Conservation (phyloP, 2,113 vertebrate genomes). For the Pyrgilauda ruficollis region DNA sequence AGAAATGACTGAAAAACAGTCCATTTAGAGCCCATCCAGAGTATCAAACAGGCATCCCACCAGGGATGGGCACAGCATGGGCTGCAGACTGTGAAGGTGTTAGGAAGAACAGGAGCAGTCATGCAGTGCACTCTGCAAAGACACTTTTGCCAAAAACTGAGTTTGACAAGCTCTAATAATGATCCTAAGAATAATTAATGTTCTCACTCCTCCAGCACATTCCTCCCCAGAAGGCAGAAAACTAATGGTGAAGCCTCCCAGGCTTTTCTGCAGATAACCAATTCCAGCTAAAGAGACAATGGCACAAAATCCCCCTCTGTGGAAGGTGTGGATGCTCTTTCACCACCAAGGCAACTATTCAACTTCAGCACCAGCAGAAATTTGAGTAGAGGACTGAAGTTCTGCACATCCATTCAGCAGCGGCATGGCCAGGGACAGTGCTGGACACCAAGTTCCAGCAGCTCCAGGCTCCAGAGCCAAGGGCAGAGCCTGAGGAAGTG, state of each 20-base stretch:
- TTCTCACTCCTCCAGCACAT: constrained; percentile 17
- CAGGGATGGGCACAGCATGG: not conserved
- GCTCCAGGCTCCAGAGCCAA: fast-evolving
- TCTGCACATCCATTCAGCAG: not conserved
- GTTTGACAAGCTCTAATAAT: constrained; percentile 44
- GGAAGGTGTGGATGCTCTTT: not conserved
- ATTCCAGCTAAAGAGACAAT: not conserved
- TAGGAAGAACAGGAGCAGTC: not conserved
- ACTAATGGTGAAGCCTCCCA: not conserved
- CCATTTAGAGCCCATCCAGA: constrained; percentile 20
- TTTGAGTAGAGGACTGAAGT: not conserved
- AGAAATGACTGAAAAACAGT: constrained; percentile 5
- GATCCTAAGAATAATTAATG: constrained; percentile 26
- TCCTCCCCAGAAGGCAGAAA: constrained; percentile 1
- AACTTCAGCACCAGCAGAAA: not conserved
- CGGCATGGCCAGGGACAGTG: not conserved
- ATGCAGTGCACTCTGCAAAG: not conserved
- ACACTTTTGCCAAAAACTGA: not conserved
- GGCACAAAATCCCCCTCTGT: not conserved
- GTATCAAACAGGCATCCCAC: not conserved
- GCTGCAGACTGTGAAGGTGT: not conserved
- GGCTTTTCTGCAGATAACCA: not conserved
- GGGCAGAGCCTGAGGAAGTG: not conserved
- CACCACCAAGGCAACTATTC: not conserved
- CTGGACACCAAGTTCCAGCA: not conserved